phyloP scores from a whole-genome alignment of 1,140 invertebrate species.

The Cyclargus thomasi region DNA sequence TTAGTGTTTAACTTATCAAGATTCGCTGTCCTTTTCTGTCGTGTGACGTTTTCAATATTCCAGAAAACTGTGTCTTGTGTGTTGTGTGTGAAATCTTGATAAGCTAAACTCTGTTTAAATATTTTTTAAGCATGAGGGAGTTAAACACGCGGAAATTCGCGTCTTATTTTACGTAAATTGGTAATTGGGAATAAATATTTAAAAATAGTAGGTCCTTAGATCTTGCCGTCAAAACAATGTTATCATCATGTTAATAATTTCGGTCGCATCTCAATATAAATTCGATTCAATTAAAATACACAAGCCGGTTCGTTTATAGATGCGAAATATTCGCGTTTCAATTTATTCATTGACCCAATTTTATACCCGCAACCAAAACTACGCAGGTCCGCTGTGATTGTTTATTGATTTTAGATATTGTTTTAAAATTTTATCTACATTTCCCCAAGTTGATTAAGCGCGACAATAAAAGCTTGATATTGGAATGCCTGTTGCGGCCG shows the following conservation, averaged over 20 bases:
- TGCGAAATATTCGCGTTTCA: constrained; percentile 40
- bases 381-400: constrained; percentile 53
- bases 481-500: background rate
- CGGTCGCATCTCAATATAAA: constrained; percentile 16
- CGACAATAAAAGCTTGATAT: background rate
- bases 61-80: too few relatives aligned
- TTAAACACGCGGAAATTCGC: too few relatives aligned
- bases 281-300: constrained; percentile 30
- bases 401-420: constrained; percentile 59
- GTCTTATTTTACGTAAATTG: too few relatives aligned
- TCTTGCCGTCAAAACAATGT: background rate
- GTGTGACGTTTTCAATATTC: too few relatives aligned
- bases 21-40: too few relatives aligned
- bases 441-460: background rate
- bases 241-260: too few relatives aligned
- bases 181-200: too few relatives aligned
- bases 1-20: too few relatives aligned
- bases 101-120: too few relatives aligned
- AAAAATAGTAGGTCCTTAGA: too few relatives aligned
- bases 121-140: too few relatives aligned
- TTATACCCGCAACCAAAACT: constrained; percentile 44
- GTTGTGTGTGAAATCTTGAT: too few relatives aligned
- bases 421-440: constrained; percentile 31
- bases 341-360: constrained; percentile 53
- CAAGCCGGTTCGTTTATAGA: constrained; percentile 27